phyloP scores from a whole-genome alignment of 2,797 vertebrate genomes.

The Heterohyrax brucei region DNA sequence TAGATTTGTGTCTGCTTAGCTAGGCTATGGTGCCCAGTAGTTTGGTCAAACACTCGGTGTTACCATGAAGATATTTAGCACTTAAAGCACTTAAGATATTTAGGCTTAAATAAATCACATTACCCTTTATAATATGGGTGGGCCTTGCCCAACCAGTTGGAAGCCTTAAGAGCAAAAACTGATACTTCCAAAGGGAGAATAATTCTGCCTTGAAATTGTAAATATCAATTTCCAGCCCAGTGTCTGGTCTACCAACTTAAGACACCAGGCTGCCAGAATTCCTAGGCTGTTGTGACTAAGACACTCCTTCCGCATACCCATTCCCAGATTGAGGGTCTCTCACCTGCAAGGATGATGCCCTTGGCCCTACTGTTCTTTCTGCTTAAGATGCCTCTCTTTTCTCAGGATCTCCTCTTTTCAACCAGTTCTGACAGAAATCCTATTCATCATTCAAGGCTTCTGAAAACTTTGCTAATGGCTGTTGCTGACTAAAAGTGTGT shows the following conservation, averaged over 20 bases:
- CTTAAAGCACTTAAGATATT: too few species aligned
- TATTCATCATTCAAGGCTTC: background rate
- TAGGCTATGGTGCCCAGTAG: background rate
- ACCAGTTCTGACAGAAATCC: background rate
- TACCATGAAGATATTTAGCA: background rate
- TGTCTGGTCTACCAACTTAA: background rate
- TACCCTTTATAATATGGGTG: background rate
- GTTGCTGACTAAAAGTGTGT: background rate
- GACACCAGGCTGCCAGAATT: background rate
- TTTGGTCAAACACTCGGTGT: background rate
- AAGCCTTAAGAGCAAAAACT: background rate
- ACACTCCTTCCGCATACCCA: background rate
- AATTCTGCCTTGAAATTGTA: background rate
- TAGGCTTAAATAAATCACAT: background rate
- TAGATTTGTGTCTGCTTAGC: too few species aligned
- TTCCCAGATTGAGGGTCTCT: background rate
- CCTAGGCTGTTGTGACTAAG: background rate
- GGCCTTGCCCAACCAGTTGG: background rate
- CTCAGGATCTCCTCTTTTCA: background rate
- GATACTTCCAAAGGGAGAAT: background rate
- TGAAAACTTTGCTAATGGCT: background rate
- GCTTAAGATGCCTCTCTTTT: background rate
- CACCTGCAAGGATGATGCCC: background rate
- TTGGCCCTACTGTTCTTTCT: background rate
- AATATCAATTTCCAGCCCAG: background rate